Evolutionary conservation across 2,888 invertebrate species (phyloP), one percentile per base, ranked within the genome.

Genomic region (Drosophila phalerata): DNA sequence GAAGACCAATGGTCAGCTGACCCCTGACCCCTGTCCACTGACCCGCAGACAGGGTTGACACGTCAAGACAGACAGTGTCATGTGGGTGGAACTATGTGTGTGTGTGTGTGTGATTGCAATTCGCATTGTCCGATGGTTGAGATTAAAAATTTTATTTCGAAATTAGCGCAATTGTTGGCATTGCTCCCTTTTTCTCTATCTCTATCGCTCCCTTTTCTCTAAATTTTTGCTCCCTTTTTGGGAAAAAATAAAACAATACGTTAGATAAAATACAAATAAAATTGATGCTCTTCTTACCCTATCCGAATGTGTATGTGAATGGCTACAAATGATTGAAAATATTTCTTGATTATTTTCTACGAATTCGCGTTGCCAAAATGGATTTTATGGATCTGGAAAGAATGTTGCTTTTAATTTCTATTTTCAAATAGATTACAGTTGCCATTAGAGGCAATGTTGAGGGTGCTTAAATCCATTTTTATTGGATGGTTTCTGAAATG

Each of bases 121-220:
- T 17, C 42, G 32, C 42, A 57, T 64, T 78, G 85, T 80, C 68
- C 76, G 34, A 57, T 43, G 66, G 62, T 74, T 65, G 72, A 79
- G 86, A 89, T 91, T 88, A 89, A 86, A 88, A 88, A 88, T 90
- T 43, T 89, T 82, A 89, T 85, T 89, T 87, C 82, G 84, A 85
- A 90, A 91, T 91, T 91, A 91, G 91, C 84, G 85, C 91, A 91
- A 90, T 91, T 91, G 91, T 90, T 88, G 75, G 82, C 70, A 82
- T 79, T 84, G 63, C 70, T 76, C 72, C 72, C 83, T 63, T 80
- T 51, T 45, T 63, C 77, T 53, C 34, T 13, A 30, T 34, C 19
- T 19, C n/a, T 37, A 40, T 47, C 51, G 56, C 71, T 52, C 70
- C 67, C 79, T 67, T 77, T 28, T 19, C 32, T 1, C 6, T 43